Evolutionary conservation across 2,113 vertebrate genomes (phyloP).

Genomic region (Hypanus sabinus): DNA sequence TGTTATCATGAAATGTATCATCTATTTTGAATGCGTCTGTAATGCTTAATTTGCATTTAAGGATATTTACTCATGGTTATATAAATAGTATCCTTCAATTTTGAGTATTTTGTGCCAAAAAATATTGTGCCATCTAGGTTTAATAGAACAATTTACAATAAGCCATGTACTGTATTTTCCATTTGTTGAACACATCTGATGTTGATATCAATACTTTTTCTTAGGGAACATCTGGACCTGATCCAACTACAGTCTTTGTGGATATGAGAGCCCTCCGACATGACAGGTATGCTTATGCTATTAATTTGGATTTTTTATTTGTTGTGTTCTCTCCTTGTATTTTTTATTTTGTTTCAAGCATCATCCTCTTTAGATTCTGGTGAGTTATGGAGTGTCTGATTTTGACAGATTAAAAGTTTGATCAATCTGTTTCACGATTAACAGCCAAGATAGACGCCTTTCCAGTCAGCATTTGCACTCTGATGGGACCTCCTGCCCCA

Average conservation of each 20-base stretch:
- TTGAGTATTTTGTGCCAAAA: background rate
- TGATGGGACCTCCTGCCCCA: background rate
- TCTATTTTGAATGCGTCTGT: background rate
- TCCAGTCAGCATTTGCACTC: background rate
- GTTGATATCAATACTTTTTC: background rate
- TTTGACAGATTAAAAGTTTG: background rate
- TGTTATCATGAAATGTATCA: background rate
- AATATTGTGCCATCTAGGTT: background rate
- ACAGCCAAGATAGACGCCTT: background rate
- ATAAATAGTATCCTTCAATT: background rate
- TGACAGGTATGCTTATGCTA: constrained; percentile 65
- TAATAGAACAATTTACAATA: background rate
- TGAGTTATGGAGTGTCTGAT: background rate
- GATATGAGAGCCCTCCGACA: constrained; percentile 92
- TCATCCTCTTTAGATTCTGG: background rate
- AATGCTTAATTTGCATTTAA: background rate
- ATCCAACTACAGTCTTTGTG: constrained; percentile 91
- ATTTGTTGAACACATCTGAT: background rate
- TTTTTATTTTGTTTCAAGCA: background rate
- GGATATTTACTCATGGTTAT: background rate
- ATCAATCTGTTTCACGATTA: background rate
- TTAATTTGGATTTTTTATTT: background rate
- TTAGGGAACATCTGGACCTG: constrained; percentile 91
- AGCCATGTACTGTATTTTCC: background rate
- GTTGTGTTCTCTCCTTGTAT: background rate